Evolutionary conservation across 2,888 invertebrate species (phyloP), one percentile per base, ranked within the genome.

Genomic region (Zhuqinia jingwanae): DNA sequence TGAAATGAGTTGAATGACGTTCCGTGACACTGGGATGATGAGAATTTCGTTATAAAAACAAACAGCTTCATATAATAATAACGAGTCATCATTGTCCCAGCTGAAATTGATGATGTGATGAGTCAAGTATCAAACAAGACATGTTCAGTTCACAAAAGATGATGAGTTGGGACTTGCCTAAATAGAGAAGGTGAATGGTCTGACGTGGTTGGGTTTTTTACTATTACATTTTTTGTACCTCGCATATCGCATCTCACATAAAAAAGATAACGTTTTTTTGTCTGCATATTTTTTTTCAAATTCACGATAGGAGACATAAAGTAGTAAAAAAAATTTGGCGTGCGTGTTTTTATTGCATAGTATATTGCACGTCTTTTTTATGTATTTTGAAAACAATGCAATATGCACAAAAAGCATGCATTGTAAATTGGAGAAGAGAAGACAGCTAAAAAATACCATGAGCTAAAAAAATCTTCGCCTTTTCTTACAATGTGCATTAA

Each of bases 1-100:
- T n/a, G 50, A 11, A 50, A 15, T 13, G 50, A 25, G 42, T 15
- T 77, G 78, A 78, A 36, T 78, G 78, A 78, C 78, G 78, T 78
- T 78, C 78, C 78, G 63, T 78, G 78, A 78, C 47, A 56, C n/a
- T 75, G 17, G 75, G 56, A 75, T 75, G 75, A 75, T 53, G 56
- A 75, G 36, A 45, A 68, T 25, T 56, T 20, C 56, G 22, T 3
- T n/a, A 27, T 27, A 22, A 60, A 56, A 60, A 60, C 60, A 60
- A 70, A 45, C 70, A 70, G 20, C 47, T 30, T 65, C 22, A 36
- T 30, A 17, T 22, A 58, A 25, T 22, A 58, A 25, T 3, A 6
- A 27, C 1, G 27, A 60, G 27, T 27, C 27, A 27, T 60, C 60
- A 56, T 56, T 56, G n/a, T 65, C n/a, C n/a, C 2, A 42, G 36